Evolutionary conservation across 2,797 vertebrate species (phyloP).

Genomic region (Phrynocephalus vlangalii): DNA sequence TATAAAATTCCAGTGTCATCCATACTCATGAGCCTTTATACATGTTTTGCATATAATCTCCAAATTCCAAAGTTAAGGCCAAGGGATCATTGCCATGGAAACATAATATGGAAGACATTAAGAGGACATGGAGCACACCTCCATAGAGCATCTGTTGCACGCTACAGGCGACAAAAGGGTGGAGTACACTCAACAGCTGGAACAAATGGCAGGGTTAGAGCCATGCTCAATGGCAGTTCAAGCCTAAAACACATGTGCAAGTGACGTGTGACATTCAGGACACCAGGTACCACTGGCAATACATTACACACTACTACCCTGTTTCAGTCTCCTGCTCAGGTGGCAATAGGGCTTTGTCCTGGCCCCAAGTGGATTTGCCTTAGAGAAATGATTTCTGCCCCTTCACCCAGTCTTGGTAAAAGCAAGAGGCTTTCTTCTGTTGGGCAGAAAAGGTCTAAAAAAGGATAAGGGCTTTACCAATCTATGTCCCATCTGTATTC

Average conservation of each 20-base stretch:
- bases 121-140: slow-evolving; percentile 66
- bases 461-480: slow-evolving; percentile 1
- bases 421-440: slow-evolving; percentile 2
- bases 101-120: slow-evolving; percentile 89
- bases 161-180: slow-evolving; percentile 40
- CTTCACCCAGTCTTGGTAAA: slow-evolving; percentile 10
- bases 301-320: slow-evolving; percentile 43
- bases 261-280: slow-evolving; percentile 46
- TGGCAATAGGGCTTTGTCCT: slow-evolving; percentile 36
- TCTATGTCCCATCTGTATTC: slow-evolving; percentile 34
- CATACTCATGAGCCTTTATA: slow-evolving; percentile 87
- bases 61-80: slow-evolving; percentile 94
- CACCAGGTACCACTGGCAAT: slow-evolving; percentile 40
- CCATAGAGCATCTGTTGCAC: slow-evolving; percentile 60
- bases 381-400: slow-evolving; percentile 17
- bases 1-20: slow-evolving; percentile 97
- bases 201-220: slow-evolving; percentile 58
- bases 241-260: slow-evolving; percentile 64
- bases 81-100: slow-evolving; percentile 90
- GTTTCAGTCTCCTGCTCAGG: slow-evolving; percentile 26
- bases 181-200: slow-evolving; percentile 64
- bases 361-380: slow-evolving; percentile 14
- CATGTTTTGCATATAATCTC: slow-evolving; percentile 88
- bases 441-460: slow-evolving; percentile 4
- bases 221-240: slow-evolving; percentile 56